phyloP scores from a whole-genome alignment of 1,140 invertebrate species.

The Eumeta japonica region DNA sequence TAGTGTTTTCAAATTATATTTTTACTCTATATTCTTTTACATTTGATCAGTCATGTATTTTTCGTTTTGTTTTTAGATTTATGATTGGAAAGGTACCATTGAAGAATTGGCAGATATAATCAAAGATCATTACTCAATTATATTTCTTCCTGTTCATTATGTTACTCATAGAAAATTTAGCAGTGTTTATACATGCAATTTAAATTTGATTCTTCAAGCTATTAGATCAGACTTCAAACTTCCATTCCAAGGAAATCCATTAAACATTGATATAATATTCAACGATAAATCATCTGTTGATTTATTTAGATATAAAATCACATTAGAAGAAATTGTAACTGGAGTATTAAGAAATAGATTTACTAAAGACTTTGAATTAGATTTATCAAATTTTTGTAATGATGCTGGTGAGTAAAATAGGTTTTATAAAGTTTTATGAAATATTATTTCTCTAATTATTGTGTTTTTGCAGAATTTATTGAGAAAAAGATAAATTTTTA shows the following conservation, averaged over 20 bases:
- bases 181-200: conserved; percentile 36
- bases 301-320: conserved; percentile 24
- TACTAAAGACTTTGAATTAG: conserved; percentile 28
- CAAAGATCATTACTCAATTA: conserved; percentile 23
- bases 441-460: no score
- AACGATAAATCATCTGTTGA: conserved; percentile 36
- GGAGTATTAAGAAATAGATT: conserved; percentile 30
- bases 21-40: background rate
- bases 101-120: conserved; percentile 26
- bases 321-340: conserved; percentile 31
- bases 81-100: conserved; percentile 27
- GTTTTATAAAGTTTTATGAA: conserved; percentile 1
- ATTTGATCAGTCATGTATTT: background rate
- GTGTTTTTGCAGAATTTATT: conserved; percentile 32
- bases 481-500: conserved; percentile 35
- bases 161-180: conserved; percentile 18
- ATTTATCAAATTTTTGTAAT: conserved; percentile 36
- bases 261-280: conserved; percentile 34
- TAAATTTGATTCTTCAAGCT: conserved; percentile 28
- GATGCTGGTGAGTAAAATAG: conserved; percentile 26
- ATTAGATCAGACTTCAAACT: conserved; percentile 41
- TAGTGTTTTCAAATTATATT: conserved; percentile 9
- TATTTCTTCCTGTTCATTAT: conserved; percentile 30
- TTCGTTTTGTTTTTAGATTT: conserved; percentile 26
- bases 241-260: conserved; percentile 30